phyloP scores from a whole-genome alignment of 2,888 invertebrate genomes.

The Dasypogon diadema region DNA sequence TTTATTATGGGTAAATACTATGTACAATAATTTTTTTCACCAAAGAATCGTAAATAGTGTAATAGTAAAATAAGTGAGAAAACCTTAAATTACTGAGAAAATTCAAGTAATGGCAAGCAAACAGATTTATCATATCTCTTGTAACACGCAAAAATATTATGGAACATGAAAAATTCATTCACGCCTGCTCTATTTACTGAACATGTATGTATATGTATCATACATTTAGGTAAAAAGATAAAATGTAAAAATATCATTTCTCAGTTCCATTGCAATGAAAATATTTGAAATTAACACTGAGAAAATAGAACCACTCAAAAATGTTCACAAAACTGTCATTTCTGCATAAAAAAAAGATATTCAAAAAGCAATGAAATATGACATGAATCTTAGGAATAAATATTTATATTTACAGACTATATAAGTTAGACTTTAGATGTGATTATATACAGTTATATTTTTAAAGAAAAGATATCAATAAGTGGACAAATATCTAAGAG shows the following conservation, averaged over 20 bases:
- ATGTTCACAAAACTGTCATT: conserved; percentile 40
- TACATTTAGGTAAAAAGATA: background rate
- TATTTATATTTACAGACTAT: conserved; percentile 16
- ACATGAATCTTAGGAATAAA: conserved; percentile 23
- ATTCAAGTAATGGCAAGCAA: background rate
- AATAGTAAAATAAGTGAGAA: too few species aligned
- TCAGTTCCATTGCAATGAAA: background rate
- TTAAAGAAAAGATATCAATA: conserved; percentile 40
- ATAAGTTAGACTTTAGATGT: conserved; percentile 37
- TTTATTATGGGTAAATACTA: too few species aligned
- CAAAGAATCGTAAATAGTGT: too few species aligned
- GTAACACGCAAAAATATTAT: background rate
- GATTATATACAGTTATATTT: conserved; percentile 44
- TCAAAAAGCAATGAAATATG: conserved; percentile 44
- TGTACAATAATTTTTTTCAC: too few species aligned
- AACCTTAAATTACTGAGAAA: background rate
- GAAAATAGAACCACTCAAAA: conserved; percentile 38
- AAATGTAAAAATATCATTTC: background rate
- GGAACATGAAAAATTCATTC: background rate
- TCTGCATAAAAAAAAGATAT: conserved; percentile 28
- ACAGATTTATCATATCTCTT: background rate
- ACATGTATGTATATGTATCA: background rate
- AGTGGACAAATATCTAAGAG: conserved; percentile 30
- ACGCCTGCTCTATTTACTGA: background rate
- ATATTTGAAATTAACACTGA: conserved; percentile 21